Evolutionary conservation across 1,140 invertebrate genomes (phyloP), one percentile per base, ranked within the genome.

Genomic region (Megalonaias nervosa): DNA sequence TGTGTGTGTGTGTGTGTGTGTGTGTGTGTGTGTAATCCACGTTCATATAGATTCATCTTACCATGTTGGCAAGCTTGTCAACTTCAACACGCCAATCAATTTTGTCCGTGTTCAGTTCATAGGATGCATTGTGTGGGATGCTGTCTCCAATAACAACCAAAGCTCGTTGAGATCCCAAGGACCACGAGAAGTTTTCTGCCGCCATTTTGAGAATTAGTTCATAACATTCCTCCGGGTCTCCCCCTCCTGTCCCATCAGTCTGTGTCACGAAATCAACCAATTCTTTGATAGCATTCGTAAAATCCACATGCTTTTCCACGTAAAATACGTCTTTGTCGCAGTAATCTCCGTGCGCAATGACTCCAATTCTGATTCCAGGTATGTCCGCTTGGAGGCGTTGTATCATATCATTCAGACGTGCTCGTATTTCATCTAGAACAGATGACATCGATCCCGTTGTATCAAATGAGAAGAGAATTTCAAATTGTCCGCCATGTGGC

Each of bases 111-210:
- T 87, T 89, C 21, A 79, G 58, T 59, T 81, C 71, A 71, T 88
- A 83, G 16, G 78, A 73, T 23, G 84, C 74, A 71, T 85, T 83
- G 64, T 90, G 89, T 19, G 89, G 88, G 48, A 78, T 80, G 14
- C 85, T 81, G 71, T 90, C 89, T n/a, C 89, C 89, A 66, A 90
- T 88, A 83, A 89, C 81, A 6, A 89, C 84, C 26, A 90, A 75
- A 17, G 85, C 81, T 67, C 81, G 77, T 70, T 86, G 84, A 48
- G 85, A 84, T 4, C 75, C 73, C 13, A 78, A 76, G 17, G 81
- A 84, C 88, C 88, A 89, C n/a, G 81, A 80, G 15, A 88, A 80
- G 2, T 81, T 65, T 17, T 72, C 62, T 21, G 79, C 21, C 12
- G 80, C 80, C 67, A 83, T 73, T 31, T 80, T 60, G 21, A 89